phyloP scores from a whole-genome alignment of 2,888 invertebrate genomes.

The Drosophila nigricruria region DNA sequence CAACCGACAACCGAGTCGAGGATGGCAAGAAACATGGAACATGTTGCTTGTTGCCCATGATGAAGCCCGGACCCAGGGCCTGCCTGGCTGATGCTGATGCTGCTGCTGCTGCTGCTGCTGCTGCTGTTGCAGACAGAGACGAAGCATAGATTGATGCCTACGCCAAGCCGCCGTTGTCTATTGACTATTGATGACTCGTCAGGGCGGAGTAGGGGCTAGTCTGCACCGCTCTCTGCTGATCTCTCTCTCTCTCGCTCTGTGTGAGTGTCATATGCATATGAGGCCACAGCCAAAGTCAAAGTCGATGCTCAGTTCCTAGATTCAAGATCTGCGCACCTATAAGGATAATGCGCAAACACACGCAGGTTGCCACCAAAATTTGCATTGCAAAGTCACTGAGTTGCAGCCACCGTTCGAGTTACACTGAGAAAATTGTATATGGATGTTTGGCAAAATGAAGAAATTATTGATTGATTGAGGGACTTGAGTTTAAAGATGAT shows the following conservation, averaged over 20 bases:
- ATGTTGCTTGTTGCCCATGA: slow-evolving; percentile 43
- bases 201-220: slow-evolving; percentile 20
- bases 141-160: slow-evolving; percentile 59
- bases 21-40: slow-evolving; percentile 42
- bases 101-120: background rate
- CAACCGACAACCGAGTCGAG: slow-evolving; percentile 31
- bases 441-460: background rate
- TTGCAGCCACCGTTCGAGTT: slow-evolving; percentile 17
- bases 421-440: slow-evolving; percentile 1
- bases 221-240: background rate
- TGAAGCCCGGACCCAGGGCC: slow-evolving; percentile 24
- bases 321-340: slow-evolving; percentile 65
- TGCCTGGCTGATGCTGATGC: background rate
- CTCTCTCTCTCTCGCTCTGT: slow-evolving; percentile 7
- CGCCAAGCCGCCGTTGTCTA: slow-evolving; percentile 59
- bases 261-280: slow-evolving; percentile 63
- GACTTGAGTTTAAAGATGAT: background rate
- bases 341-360: slow-evolving; percentile 75
- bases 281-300: slow-evolving; percentile 27
- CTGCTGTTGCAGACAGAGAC: slow-evolving; percentile 20
- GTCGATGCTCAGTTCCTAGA: slow-evolving; percentile 43
- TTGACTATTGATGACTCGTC: slow-evolving; percentile 74
- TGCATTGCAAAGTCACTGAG: slow-evolving; percentile 68
- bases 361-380: slow-evolving; percentile 75
- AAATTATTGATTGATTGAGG: background rate